Percentiles rank a stretch among this genome's conserved stretches.
These are phyloP conservation scores for Sparidentex hasta DNA, from an alignment of 2,797 vertebrate species.

Conservation along the genomic window DNA sequence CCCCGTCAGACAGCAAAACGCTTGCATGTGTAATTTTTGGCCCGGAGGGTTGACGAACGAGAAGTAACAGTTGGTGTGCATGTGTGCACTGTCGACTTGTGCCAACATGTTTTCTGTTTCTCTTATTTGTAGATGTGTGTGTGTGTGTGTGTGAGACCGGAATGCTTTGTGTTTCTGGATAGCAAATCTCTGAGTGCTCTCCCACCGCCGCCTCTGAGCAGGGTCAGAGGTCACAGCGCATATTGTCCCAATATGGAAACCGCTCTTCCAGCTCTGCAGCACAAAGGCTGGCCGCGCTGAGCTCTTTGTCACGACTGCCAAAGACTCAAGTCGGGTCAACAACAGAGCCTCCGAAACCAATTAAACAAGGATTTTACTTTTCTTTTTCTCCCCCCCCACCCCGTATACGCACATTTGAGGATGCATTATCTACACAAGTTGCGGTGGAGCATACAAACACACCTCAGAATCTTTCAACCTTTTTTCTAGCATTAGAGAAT, in stretches of 20 bases:
- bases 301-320: conserved; percentile 76
- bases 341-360: conserved; percentile 58
- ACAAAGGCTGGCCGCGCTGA: conserved; percentile 75
- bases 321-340: conserved; percentile 73
- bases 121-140: conserved; percentile 54
- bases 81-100: conserved; percentile 72
- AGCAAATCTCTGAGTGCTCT: conserved; percentile 56
- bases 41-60: conserved; percentile 67
- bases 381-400: conserved; percentile 1
- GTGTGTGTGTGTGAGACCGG: conserved; percentile 40
- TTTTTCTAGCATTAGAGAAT: conserved; percentile 56
- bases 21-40: conserved; percentile 81
- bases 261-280: conserved; percentile 65
- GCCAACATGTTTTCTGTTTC: conserved; percentile 68
- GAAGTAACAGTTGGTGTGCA: conserved; percentile 82
- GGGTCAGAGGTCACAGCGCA: conserved; percentile 76
- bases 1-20: conserved; percentile 79
- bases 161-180: conserved; percentile 69
- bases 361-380: conserved; percentile 66
- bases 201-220: conserved; percentile 58
- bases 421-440: conserved; percentile 13
- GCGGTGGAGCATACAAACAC: conserved; percentile 39
- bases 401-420: conserved; percentile 35
- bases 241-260: conserved; percentile 84
- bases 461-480: conserved; percentile 27